Evolutionary conservation across 2,888 invertebrate species (phyloP).

Genomic region (Suillia variegata): DNA sequence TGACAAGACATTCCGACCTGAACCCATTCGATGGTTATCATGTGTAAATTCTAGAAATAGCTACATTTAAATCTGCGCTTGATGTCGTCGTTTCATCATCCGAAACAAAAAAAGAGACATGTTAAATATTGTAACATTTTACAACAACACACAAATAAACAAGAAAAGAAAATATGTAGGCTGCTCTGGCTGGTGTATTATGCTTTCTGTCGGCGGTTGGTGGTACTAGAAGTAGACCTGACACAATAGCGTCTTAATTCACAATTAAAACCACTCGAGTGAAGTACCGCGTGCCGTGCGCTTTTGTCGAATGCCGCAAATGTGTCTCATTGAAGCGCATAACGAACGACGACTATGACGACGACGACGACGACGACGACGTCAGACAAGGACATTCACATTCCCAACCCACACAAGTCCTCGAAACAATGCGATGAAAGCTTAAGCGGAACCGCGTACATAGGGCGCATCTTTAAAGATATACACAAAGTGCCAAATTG

Average conservation of each 20-base stretch:
- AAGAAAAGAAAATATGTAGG: too few species aligned
- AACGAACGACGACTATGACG: conserved; percentile 15
- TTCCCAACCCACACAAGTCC: conserved; percentile 11
- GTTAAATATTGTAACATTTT: too few species aligned
- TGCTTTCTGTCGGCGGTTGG: too few species aligned
- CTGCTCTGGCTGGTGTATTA: too few species aligned
- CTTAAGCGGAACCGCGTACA: conserved; percentile 3
- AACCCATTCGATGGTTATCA: neutral
- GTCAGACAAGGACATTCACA: conserved; percentile 40
- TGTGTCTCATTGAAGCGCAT: conserved; percentile 23
- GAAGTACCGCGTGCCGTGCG: conserved; percentile 35
- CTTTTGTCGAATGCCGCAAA: conserved; percentile 30
- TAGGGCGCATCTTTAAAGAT: neutral
- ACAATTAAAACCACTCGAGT: conserved; percentile 57
- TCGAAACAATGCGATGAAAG: conserved; percentile 22
- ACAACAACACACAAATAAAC: too few species aligned
- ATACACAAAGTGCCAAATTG: neutral
- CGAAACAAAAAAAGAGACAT: too few species aligned
- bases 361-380: conserved; percentile 14
- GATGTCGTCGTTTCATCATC: too few species aligned
- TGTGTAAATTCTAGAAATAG: conserved; percentile 19
- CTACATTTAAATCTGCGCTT: neutral
- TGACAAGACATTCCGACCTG: conserved; percentile 26
- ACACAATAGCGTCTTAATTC: conserved; percentile 59
- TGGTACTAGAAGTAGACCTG: conserved; percentile 24